Conservation (phyloP, 1,140 invertebrate genomes). For the Planococcus citri region DNA sequence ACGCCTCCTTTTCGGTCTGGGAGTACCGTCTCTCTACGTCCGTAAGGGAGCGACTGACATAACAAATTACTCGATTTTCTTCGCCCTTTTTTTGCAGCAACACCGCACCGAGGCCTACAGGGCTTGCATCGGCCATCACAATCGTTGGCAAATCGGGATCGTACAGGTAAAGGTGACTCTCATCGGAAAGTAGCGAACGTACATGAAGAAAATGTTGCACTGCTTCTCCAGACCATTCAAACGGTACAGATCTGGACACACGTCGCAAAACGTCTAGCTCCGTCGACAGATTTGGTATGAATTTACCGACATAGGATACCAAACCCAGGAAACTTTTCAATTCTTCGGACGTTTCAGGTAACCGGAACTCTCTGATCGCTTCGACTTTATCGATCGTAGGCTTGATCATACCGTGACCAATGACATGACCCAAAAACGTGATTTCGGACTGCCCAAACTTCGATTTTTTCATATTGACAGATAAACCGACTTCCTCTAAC, state of each 20-base stretch:
- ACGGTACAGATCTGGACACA: background rate
- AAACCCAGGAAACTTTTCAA: background rate
- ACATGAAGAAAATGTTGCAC: background rate
- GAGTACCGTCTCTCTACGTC: slow-evolving; percentile 31
- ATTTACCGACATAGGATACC: too few species aligned
- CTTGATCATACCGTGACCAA: background rate
- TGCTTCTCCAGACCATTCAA: too few species aligned
- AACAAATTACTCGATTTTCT: slow-evolving; percentile 13
- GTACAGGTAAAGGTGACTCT: background rate
- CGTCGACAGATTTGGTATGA: too few species aligned
- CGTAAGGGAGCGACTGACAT: slow-evolving; percentile 28
- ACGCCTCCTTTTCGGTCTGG: slow-evolving; percentile 37
- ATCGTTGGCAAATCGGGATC: too few species aligned
- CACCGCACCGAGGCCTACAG: too few species aligned
- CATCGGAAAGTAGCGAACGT: background rate
- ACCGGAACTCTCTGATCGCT: background rate
- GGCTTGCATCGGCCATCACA: too few species aligned
- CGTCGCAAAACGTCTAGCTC: too few species aligned
- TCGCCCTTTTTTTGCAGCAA: background rate
- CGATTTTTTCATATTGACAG: background rate
- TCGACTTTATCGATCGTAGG: background rate
- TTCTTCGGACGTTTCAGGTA: background rate
- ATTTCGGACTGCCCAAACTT: background rate
- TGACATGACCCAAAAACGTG: background rate
- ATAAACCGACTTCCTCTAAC: background rate